A percentile compares a stretch with the other conserved stretches of the same genome.
Evolutionary conservation across 2,113 vertebrate species (phyloP).

Genomic region (Galbula dea): DNA sequence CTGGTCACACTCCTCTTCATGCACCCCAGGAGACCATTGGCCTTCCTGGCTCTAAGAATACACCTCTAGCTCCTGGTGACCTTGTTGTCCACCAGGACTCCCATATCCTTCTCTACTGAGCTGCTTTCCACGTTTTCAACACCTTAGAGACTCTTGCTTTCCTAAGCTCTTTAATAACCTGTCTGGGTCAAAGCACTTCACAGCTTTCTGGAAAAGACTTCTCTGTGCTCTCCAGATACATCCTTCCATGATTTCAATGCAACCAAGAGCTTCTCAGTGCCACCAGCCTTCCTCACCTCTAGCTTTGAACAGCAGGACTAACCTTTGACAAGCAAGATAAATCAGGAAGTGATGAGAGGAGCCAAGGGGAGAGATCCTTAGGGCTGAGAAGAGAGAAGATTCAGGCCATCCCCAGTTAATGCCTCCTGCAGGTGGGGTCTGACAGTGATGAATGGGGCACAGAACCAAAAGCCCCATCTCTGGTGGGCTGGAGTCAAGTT

Average conservation of each 20-base stretch:
- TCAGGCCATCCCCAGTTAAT: background rate
- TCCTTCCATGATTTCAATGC: background rate
- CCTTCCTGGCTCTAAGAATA: too few relatives aligned
- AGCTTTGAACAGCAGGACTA: background rate
- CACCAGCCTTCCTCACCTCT: background rate
- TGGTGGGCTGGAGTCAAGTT: background rate
- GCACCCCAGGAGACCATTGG: too few relatives aligned
- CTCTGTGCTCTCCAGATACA: fast-evolving
- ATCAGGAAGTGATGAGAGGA: background rate
- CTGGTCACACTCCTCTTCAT: too few relatives aligned
- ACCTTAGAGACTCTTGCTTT: background rate
- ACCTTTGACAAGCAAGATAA: background rate
- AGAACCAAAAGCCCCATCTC: background rate
- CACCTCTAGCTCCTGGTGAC: too few relatives aligned
- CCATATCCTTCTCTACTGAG: too few relatives aligned
- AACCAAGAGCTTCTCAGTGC: background rate
- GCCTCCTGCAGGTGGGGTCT: background rate
- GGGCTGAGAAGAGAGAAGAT: background rate
- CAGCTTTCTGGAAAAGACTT: background rate
- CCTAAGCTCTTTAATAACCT: background rate
- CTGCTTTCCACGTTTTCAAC: background rate
- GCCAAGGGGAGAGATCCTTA: background rate
- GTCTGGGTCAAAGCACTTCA: background rate
- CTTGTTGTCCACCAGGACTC: too few relatives aligned
- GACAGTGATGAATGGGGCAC: constrained; percentile 26